Conservation (phyloP, 2,113 vertebrate genomes). For the Leptosomus discolor region DNA sequence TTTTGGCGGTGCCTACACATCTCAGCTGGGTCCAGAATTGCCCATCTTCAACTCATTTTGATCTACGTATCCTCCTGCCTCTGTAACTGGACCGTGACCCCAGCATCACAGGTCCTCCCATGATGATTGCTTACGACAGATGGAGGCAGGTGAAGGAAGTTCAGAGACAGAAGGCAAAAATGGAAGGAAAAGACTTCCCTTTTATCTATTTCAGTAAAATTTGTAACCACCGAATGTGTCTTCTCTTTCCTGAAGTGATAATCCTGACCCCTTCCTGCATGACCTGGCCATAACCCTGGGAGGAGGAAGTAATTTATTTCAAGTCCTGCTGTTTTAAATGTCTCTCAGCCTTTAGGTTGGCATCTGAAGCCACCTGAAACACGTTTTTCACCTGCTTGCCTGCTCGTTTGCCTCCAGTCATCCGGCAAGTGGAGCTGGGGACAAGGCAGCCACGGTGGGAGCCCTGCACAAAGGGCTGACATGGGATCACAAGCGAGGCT, state of each 20-base stretch:
- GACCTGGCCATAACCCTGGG: constrained; percentile 59
- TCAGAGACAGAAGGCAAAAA: neutral
- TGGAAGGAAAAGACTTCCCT: constrained; percentile 34
- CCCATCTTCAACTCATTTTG: neutral
- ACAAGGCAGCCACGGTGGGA: neutral
- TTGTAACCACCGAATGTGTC: constrained; percentile 57
- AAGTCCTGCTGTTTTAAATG: constrained; percentile 18
- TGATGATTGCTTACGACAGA: neutral
- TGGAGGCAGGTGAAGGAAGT: constrained; percentile 49
- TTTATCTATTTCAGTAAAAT: constrained; percentile 72
- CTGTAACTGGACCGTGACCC: neutral
- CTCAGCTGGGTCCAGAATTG: neutral
- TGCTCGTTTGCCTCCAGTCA: constrained; percentile 17
- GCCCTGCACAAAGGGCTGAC: constrained; percentile 4
- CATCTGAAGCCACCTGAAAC: neutral
- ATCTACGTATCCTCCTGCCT: neutral
- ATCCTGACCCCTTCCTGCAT: constrained; percentile 51
- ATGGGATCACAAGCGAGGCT: neutral
- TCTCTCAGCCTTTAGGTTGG: neutral
- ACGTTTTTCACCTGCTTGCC: constrained; percentile 64
- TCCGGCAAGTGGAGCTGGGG: neutral
- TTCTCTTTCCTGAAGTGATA: constrained; percentile 71
- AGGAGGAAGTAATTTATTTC: constrained; percentile 72
- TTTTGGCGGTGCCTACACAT: neutral
- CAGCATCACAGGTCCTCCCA: neutral